Percentiles rank a stretch among this genome's conserved stretches.
phyloP scores from a whole-genome alignment of 2,888 invertebrate species.

The Amphipoea oculea region DNA sequence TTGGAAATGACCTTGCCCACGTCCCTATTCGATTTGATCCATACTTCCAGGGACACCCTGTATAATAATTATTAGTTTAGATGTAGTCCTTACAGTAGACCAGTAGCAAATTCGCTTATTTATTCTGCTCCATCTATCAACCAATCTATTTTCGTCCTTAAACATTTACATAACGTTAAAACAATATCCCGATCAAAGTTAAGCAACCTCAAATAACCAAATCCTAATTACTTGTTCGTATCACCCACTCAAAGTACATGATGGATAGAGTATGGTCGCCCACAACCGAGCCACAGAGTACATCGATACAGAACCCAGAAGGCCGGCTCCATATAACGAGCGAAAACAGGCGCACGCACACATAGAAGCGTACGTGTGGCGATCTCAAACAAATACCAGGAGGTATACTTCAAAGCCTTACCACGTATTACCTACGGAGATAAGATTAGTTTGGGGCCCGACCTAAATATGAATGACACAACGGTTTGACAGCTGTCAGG shows the following conservation, averaged over 20 bases:
- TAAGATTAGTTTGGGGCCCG: background rate
- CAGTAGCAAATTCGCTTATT: background rate
- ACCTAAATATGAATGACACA: background rate
- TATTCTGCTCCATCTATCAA: background rate
- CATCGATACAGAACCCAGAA: background rate
- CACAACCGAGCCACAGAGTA: conserved; percentile 30
- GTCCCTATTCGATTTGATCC: too few relatives aligned
- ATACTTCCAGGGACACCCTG: too few relatives aligned
- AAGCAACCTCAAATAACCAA: conserved; percentile 40
- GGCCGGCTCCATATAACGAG: background rate
- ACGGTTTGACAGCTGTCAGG: too few relatives aligned
- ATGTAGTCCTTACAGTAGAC: background rate
- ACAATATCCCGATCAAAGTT: conserved; percentile 50
- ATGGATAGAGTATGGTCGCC: conserved; percentile 47
- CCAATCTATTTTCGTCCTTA: background rate
- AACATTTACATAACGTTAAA: conserved; percentile 33
- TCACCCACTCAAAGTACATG: conserved; percentile 51
- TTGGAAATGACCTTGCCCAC: too few relatives aligned
- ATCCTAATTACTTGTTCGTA: conserved; percentile 54
- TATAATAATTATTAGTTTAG: too few relatives aligned
- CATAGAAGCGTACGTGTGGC: background rate
- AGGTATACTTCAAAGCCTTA: too few relatives aligned
- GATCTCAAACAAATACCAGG: background rate
- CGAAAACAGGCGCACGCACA: background rate
- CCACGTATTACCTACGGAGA: too few relatives aligned